Evolutionary conservation across 2,113 vertebrate genomes (phyloP).

Genomic region (Mola mola): DNA sequence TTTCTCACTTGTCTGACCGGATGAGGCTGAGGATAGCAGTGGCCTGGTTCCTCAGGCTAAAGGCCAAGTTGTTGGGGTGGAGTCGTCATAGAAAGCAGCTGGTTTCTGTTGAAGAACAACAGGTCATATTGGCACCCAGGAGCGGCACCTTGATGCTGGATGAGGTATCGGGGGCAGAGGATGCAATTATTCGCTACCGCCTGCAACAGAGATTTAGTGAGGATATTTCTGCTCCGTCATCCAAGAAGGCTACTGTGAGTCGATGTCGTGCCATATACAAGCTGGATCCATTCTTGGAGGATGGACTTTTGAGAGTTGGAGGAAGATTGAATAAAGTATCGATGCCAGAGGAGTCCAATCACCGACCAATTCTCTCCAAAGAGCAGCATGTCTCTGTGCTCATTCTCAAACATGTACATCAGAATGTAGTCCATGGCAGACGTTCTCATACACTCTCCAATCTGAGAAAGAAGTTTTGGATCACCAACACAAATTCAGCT

Average conservation of each 20-base stretch:
- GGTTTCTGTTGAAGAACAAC: neutral
- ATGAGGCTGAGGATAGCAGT: neutral
- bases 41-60: neutral
- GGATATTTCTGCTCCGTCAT: too few species aligned
- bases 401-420: neutral
- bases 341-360: neutral
- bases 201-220: too few species aligned
- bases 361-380: constrained; percentile 4
- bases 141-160: neutral
- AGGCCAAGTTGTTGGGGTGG: neutral
- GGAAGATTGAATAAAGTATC: neutral
- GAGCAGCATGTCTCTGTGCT: neutral
- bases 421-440: neutral
- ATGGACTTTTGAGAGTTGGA: neutral
- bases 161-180: neutral
- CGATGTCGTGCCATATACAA: neutral
- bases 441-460: neutral
- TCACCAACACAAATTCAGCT: neutral
- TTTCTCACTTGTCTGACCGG: neutral
- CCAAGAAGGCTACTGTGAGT: too few species aligned
- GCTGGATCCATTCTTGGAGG: neutral
- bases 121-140: neutral
- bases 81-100: neutral
- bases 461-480: neutral
- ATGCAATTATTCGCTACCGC: neutral